A percentile compares a stretch with the other conserved stretches of the same genome.
Conservation (phyloP, 2,113 vertebrate species). For the Syrmaticus mikado region DNA sequence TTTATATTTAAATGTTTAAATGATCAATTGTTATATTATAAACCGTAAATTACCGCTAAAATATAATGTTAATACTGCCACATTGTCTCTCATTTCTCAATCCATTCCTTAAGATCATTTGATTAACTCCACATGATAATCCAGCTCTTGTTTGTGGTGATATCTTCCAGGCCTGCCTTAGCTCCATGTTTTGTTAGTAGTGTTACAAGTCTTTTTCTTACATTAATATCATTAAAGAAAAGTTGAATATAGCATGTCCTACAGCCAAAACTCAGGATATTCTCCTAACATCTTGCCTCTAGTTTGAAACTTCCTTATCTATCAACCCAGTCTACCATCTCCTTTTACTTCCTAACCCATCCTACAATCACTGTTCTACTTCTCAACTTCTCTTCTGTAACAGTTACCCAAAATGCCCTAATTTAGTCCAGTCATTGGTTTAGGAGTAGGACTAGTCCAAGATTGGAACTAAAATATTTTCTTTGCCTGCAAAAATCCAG, state of each 20-base stretch:
- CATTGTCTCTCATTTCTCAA: neutral
- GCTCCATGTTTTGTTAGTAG: rapidly evolving
- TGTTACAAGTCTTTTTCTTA: neutral
- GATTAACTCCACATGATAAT: neutral
- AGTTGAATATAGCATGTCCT: neutral
- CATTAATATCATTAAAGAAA: neutral
- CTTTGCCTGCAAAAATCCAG: neutral
- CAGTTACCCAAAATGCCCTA: neutral
- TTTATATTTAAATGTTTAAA: no score
- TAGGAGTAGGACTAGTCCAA: no score
- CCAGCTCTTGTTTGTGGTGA: neutral
- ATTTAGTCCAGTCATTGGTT: neutral
- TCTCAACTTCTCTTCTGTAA: neutral
- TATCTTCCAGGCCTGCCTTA: neutral
- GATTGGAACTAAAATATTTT: neutral
- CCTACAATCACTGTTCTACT: rapidly evolving
- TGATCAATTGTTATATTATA: no score
- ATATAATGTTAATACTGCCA: neutral
- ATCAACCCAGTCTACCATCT: neutral
- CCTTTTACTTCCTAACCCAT: neutral
- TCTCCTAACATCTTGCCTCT: neutral
- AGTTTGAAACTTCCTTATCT: neutral
- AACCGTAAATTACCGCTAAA: no score
- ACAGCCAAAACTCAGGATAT: neutral
- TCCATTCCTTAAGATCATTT: neutral